A percentile compares a stretch with the other conserved stretches of the same genome.
These are phyloP conservation scores for Hycleus cichorii DNA, from an alignment of 1,140 invertebrate genomes.

Conservation along the genomic window DNA sequence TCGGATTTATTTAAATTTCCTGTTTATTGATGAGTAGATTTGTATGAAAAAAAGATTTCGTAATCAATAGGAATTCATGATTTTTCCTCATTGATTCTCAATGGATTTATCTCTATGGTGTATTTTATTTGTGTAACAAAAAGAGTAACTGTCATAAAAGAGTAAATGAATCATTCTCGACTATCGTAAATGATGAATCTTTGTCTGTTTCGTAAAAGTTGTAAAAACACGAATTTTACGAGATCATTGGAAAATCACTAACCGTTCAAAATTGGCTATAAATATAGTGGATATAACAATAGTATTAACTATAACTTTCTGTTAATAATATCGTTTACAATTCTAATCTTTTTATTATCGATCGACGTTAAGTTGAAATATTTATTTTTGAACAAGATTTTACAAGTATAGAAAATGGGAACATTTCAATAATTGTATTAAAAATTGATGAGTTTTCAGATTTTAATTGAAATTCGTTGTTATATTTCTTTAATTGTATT, in stretches of 20 bases:
- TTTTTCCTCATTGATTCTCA: too few relatives aligned
- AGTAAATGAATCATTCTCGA: too few relatives aligned
- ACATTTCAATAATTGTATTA: conserved; percentile 6
- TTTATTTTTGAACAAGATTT: conserved; percentile 29
- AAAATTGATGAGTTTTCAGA: conserved; percentile 22
- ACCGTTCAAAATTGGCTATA: conserved; percentile 17
- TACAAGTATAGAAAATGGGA: conserved; percentile 15
- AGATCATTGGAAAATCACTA: conserved; percentile 25
- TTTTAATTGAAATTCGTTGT: conserved; percentile 10
- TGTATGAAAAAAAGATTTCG: too few relatives aligned
- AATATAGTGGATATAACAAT: conserved; percentile 22
- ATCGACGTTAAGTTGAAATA: conserved; percentile 22
- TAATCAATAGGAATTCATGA: too few relatives aligned
- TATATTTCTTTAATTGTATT: conserved; percentile 1
- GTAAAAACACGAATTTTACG: conserved; percentile 16
- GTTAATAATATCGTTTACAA: background rate
- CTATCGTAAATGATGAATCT: too few relatives aligned
- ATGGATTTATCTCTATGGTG: too few relatives aligned
- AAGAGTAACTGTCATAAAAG: too few relatives aligned
- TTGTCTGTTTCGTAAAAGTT: too few relatives aligned
- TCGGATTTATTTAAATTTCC: too few relatives aligned
- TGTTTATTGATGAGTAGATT: too few relatives aligned
- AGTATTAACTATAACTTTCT: conserved; percentile 3
- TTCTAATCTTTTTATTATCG: conserved; percentile 8
- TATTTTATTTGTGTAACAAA: too few relatives aligned